Evolutionary conservation across 2,888 invertebrate species (phyloP).

Genomic region (Lithophane semibrunnea): DNA sequence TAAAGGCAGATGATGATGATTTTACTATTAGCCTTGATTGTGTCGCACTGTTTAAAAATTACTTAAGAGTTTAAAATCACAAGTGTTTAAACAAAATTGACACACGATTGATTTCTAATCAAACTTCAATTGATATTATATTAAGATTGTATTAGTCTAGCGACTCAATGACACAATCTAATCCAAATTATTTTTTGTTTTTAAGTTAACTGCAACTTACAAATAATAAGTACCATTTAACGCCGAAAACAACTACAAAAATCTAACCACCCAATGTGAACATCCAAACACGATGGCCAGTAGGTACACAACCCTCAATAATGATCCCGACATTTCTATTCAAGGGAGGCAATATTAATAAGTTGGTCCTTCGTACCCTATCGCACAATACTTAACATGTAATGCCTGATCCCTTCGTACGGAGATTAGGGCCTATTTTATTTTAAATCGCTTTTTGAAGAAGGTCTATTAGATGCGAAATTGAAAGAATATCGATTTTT

Average conservation of each 20-base stretch:
- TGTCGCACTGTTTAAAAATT: too few relatives aligned
- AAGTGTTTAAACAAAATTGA: neutral
- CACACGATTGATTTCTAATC: neutral
- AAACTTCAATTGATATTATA: neutral
- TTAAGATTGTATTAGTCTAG: too few relatives aligned
- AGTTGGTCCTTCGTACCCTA: conserved; percentile 66
- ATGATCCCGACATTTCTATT: conserved; percentile 75
- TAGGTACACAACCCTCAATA: conserved; percentile 71
- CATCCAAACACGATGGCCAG: conserved; percentile 63
- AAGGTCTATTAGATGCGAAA: conserved; percentile 61
- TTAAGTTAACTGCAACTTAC: neutral
- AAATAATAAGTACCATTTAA: neutral
- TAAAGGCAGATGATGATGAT: too few relatives aligned
- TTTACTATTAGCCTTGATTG: too few relatives aligned
- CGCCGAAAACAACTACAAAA: neutral
- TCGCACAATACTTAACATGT: conserved; percentile 65
- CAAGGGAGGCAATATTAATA: conserved; percentile 76
- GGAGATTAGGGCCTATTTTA: conserved; percentile 66
- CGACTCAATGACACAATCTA: neutral
- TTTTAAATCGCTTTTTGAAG: conserved; percentile 65
- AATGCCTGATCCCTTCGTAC: conserved; percentile 60
- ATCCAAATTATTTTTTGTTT: neutral
- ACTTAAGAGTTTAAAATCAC: too few relatives aligned
- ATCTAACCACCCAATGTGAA: conserved; percentile 56
- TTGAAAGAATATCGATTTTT: conserved; percentile 59